Evolutionary conservation across 2,113 vertebrate genomes (phyloP), one percentile per base, ranked within the genome.

Genomic region (Tor tambroides): DNA sequence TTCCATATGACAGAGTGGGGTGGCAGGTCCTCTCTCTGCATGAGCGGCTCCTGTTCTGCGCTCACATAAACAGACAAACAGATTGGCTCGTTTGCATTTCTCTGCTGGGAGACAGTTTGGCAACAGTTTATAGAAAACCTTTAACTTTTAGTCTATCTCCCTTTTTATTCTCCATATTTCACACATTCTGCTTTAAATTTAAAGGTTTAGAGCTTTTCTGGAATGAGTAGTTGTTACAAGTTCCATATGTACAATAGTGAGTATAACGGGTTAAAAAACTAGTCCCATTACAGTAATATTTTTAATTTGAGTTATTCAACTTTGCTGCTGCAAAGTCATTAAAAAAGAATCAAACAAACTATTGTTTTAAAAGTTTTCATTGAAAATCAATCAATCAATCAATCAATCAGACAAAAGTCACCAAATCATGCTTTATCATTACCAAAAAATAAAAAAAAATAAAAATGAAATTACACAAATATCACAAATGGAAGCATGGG

Each of bases 31-130:
- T 83, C 76, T 83, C 82, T 79, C 81, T 69, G 26, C 76, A 85
- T 89, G 79, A 83, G 94, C 95, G 96, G 96, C 97, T 97, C 96
- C 96, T 97, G 95, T 96, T 96, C 95, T 96, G 94, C 91, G 94
- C 97, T 95, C 96, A 95, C 96, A 96, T 97, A 98, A 98, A 97
- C 96, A 97, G 96, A 97, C 96, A 97, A 97, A 97, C 97, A 98
- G 96, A 98, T 97, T 98, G 97, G 95, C 95, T 97, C 92, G 95
- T 97, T 96, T 97, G 96, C 95, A 95, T 96, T 96, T 96, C 95
- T 97, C 96, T 93, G 97, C 96, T 96, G 92, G 96, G 96, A 94
- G 95, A 95, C 95, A 96, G 96, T 96, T 96, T 96, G 95, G 95
- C 95, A 96, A 84, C 82, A 89, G 87, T 93, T 94, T 90, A 87